A percentile compares a stretch with the other conserved stretches of the same genome.
Evolutionary conservation across 1,140 invertebrate genomes (phyloP).

Genomic region (Drosophila kepulauana): DNA sequence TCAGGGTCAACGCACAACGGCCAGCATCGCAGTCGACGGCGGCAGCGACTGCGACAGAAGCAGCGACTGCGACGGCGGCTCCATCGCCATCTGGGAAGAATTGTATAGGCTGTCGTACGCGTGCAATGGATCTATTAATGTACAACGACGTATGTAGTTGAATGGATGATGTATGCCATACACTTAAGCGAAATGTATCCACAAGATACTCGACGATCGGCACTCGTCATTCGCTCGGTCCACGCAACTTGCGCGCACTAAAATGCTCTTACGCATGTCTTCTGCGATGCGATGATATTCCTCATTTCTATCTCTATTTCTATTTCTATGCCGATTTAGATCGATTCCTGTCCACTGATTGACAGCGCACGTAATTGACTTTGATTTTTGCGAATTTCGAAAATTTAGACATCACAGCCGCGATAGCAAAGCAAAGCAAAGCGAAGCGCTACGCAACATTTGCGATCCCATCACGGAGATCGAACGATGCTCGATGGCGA

Average conservation of each 20-base stretch:
- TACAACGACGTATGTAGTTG: constrained; percentile 50
- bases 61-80: background rate
- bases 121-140: constrained; percentile 46
- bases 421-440: background rate
- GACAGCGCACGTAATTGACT: constrained; percentile 78
- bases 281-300: constrained; percentile 13
- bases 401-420: constrained; percentile 71
- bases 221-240: background rate
- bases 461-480: constrained; percentile 23
- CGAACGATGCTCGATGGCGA: constrained; percentile 6
- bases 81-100: constrained; percentile 51
- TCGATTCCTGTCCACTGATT: constrained; percentile 73
- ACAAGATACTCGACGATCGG: constrained; percentile 47
- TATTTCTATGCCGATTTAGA: constrained; percentile 34
- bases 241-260: constrained; percentile 36
- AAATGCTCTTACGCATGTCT: constrained; percentile 75
- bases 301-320: background rate
- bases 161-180: constrained; percentile 76
- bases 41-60: background rate
- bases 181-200: constrained; percentile 80
- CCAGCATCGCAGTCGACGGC: constrained; percentile 1
- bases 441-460: constrained; percentile 11
- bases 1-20: constrained; percentile 75
- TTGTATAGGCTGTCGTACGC: constrained; percentile 46
- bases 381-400: constrained; percentile 78